Conservation (phyloP, 2,888 invertebrate species). For the Mythimna lalbum region DNA sequence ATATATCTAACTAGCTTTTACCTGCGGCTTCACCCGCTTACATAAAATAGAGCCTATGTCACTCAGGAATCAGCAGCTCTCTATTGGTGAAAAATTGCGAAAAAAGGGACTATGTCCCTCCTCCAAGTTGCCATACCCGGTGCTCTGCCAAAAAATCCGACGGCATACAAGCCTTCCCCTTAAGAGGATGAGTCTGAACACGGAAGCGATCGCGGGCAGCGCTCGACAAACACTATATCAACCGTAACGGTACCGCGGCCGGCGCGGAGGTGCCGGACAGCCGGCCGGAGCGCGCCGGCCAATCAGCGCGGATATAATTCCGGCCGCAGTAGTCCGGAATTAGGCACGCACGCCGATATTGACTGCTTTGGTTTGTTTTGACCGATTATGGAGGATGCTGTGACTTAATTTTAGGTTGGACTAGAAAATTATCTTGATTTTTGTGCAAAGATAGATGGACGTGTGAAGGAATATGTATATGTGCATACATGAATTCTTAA, state of each 20-base stretch:
- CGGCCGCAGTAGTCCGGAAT: neutral
- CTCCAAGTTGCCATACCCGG: too few species aligned
- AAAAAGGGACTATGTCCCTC: too few species aligned
- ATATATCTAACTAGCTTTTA: too few species aligned
- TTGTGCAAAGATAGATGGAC: too few species aligned
- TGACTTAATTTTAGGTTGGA: neutral
- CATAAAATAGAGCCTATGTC: too few species aligned
- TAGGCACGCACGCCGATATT: slow-evolving; percentile 1
- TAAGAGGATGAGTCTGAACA: slow-evolving; percentile 76
- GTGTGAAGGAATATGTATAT: too few species aligned
- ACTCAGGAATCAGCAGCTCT: too few species aligned
- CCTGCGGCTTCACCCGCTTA: too few species aligned
- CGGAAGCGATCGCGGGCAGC: slow-evolving; percentile 73
- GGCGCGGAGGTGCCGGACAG: slow-evolving; percentile 41
- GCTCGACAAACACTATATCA: slow-evolving; percentile 57
- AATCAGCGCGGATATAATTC: neutral
- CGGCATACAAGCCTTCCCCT: slow-evolving; percentile 62
- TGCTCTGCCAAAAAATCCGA: too few species aligned
- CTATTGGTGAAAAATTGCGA: too few species aligned
- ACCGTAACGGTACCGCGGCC: slow-evolving; percentile 59
- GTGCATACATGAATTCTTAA: too few species aligned
- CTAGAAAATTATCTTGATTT: too few species aligned
- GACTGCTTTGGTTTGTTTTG: neutral
- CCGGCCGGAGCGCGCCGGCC: slow-evolving; percentile 20
- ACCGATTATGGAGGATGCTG: neutral